Conservation (phyloP, 2,113 vertebrate genomes). For the Xiphophorus maculatus region DNA sequence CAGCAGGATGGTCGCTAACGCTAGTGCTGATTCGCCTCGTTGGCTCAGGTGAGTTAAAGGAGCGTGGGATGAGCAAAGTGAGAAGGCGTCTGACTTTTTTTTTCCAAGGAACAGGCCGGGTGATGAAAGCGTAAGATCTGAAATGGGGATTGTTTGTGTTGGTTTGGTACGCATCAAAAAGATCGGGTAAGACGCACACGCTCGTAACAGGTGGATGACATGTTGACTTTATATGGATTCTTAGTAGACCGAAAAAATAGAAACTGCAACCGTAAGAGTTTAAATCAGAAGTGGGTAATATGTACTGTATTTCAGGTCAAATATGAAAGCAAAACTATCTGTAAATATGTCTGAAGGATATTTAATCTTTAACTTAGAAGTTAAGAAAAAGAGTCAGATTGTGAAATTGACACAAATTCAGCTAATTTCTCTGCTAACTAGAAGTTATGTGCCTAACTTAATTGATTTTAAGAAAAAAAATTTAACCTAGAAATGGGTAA, state of each 20-base stretch:
- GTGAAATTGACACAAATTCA: not conserved
- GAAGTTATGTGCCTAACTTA: not conserved
- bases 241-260: not conserved
- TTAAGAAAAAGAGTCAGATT: not conserved
- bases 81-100: not conserved
- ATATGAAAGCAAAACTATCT: not conserved
- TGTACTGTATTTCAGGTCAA: not conserved
- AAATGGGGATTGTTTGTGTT: not conserved
- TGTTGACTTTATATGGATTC: not conserved
- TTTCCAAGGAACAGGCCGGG: not conserved
- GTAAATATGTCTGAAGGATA: not conserved
- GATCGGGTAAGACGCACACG: not conserved
- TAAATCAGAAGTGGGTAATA: not conserved
- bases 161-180: not conserved
- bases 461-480: no score
- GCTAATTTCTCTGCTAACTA: no score
- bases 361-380: not conserved
- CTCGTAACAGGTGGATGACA: not conserved
- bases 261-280: not conserved
- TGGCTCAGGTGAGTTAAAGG: slow-evolving; percentile 62
- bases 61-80: not conserved
- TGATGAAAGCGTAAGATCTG: not conserved
- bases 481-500: no score
- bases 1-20: slow-evolving; percentile 15
- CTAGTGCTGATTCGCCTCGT: slow-evolving; percentile 48